A percentile compares a stretch with the other conserved stretches of the same genome.
Conservation (phyloP, 1,140 invertebrate species). For the Dendrolimus punctatus region DNA sequence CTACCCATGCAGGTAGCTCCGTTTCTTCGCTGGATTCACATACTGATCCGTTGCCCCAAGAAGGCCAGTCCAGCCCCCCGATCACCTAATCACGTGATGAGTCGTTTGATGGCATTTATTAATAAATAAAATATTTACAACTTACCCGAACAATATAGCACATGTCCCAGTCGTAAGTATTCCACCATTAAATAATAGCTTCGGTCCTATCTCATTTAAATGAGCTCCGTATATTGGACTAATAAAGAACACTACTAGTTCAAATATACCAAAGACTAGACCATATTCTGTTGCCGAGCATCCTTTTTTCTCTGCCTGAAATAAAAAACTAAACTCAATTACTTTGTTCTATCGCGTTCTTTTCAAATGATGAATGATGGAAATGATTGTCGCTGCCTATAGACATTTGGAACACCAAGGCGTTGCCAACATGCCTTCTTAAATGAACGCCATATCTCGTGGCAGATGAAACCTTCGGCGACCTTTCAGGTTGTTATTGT, state of each 20-base stretch:
- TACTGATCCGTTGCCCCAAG: too few relatives aligned
- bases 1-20: too few relatives aligned
- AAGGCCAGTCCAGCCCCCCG: too few relatives aligned
- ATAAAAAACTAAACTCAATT: slow-evolving; percentile 5
- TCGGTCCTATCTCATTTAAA: slow-evolving; percentile 87
- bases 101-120: not conserved
- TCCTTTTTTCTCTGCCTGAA: slow-evolving; percentile 88
- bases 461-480: too few relatives aligned
- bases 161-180: slow-evolving; percentile 88
- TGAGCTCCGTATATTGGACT: slow-evolving; percentile 92
- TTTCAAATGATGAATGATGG: too few relatives aligned
- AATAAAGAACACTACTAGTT: slow-evolving; percentile 91
- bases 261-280: slow-evolving; percentile 93
- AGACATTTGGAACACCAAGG: too few relatives aligned
- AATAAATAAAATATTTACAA: not conserved
- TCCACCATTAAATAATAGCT: slow-evolving; percentile 88
- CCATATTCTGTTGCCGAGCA: slow-evolving; percentile 91
- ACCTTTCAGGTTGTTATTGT: too few relatives aligned
- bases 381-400: too few relatives aligned
- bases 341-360: not conserved
- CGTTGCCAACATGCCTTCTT: too few relatives aligned
- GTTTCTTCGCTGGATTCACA: too few relatives aligned
- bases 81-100: too few relatives aligned
- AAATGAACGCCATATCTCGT: too few relatives aligned
- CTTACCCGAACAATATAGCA: slow-evolving; percentile 89